Percentiles rank a stretch among this genome's conserved stretches.
Evolutionary conservation across 2,888 invertebrate genomes (phyloP).

Genomic region (Caradrina kadenii): DNA sequence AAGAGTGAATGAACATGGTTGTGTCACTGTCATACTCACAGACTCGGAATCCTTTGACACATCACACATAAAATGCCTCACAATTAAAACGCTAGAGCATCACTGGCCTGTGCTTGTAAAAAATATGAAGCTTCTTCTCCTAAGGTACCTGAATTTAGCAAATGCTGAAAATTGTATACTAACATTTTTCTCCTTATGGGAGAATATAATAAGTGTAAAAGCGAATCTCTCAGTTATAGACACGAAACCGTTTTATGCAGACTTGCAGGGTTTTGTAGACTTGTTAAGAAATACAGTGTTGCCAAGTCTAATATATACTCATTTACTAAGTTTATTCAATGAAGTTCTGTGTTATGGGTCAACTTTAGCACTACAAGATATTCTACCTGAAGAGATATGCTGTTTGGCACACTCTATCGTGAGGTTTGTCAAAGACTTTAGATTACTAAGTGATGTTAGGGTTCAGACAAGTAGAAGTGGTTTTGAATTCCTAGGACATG

Average conservation of each 20-base stretch:
- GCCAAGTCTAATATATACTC: constrained; percentile 96
- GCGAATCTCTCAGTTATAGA: constrained; percentile 97
- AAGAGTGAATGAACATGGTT: constrained; percentile 86
- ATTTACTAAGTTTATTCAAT: constrained; percentile 95
- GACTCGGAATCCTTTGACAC: constrained; percentile 96
- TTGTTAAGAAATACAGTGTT: constrained; percentile 92
- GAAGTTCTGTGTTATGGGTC: constrained; percentile 98
- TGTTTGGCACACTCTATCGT: constrained; percentile 96
- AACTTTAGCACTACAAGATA: constrained; percentile 96
- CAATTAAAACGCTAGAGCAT: constrained; percentile 95
- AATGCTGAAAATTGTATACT: constrained; percentile 93
- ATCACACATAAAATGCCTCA: constrained; percentile 96
- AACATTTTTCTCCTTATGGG: constrained; percentile 96
- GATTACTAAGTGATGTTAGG: constrained; percentile 92
- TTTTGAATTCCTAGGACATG: constrained; percentile 86
- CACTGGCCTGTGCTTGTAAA: constrained; percentile 96
- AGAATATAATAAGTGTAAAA: constrained; percentile 97
- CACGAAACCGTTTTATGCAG: constrained; percentile 96
- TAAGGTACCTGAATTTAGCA: constrained; percentile 90
- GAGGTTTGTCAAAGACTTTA: constrained; percentile 95
- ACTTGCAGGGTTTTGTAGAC: constrained; percentile 95
- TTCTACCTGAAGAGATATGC: constrained; percentile 96
- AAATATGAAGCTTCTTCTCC: constrained; percentile 91
- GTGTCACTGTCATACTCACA: constrained; percentile 92
- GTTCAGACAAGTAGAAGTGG: constrained; percentile 84